Evolutionary conservation across 2,797 vertebrate genomes (phyloP).

Genomic region (Acridotheres tristis): DNA sequence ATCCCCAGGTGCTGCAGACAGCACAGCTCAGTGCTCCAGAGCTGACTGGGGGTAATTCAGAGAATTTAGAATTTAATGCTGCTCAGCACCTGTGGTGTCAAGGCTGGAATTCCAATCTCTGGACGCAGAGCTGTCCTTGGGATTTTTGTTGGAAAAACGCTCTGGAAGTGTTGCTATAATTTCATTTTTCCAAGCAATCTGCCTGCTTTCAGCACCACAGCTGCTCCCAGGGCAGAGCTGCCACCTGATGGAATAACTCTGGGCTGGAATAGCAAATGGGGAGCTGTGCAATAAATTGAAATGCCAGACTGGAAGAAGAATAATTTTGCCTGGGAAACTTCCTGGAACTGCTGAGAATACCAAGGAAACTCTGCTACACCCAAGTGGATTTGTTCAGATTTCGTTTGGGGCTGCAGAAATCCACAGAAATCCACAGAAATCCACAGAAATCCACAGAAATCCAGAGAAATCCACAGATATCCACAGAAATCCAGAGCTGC

Average conservation of each 20-base stretch:
- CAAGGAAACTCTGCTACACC: neutral
- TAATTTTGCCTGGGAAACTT: neutral
- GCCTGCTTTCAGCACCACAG: neutral
- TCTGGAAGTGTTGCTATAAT: neutral
- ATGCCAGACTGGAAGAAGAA: neutral
- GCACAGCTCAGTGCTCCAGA: neutral
- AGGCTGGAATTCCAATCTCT: neutral
- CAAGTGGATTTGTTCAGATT: neutral
- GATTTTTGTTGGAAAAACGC: neutral
- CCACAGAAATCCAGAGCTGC: neutral
- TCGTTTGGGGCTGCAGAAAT: neutral
- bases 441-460: neutral
- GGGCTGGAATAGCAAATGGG: neutral
- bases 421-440: neutral
- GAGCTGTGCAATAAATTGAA: neutral
- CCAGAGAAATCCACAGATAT: too few relatives aligned
- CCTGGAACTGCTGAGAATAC: neutral
- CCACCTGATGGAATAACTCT: neutral
- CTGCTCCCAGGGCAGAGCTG: neutral
- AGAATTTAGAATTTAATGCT: neutral
- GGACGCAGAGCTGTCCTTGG: neutral
- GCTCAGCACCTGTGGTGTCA: neutral
- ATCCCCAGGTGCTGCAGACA: neutral
- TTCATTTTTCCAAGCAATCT: neutral
- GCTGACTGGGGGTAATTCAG: neutral